These are phyloP conservation scores for Zaprionus vittiger DNA, from an alignment of 1,140 invertebrate species.

Conservation along the genomic window DNA sequence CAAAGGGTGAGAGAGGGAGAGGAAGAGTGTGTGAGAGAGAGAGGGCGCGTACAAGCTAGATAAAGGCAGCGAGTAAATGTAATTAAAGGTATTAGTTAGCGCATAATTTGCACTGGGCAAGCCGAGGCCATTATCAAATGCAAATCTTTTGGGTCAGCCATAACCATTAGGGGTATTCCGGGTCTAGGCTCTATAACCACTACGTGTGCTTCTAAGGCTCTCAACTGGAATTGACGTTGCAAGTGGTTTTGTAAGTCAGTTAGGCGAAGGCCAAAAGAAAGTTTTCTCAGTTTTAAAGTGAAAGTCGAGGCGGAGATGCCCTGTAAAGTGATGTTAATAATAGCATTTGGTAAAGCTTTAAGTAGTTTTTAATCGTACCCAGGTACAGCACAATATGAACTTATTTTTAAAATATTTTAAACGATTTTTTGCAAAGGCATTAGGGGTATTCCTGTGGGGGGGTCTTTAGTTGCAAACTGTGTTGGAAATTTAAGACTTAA, in stretches of 20 bases:
- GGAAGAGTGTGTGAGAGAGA: neutral
- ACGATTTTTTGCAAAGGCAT: no score
- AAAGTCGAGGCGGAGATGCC: neutral
- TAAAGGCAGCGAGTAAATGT: neutral
- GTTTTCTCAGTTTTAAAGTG: neutral
- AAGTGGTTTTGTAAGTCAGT: slow-evolving; percentile 1
- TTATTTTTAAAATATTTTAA: no score
- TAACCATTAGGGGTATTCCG: slow-evolving; percentile 22
- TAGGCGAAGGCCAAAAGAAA: neutral
- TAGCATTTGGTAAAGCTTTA: neutral
- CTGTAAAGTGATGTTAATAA: neutral
- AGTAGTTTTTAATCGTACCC: no score
- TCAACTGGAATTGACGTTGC: neutral
- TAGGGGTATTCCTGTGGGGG: no score
- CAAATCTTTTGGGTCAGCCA: slow-evolving; percentile 43
- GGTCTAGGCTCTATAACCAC: neutral
- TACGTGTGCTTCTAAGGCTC: neutral
- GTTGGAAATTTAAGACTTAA: no score
- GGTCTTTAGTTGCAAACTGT: no score
- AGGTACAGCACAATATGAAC: no score
- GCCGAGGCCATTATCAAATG: slow-evolving; percentile 27
- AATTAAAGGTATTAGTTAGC: slow-evolving; percentile 47
- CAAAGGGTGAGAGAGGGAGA: no score
- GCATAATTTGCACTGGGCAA: slow-evolving; percentile 28
- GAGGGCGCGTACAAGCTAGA: neutral